These are phyloP conservation scores for Semicossyphus pulcher DNA, from an alignment of 2,113 vertebrate species.

Conservation along the genomic window DNA sequence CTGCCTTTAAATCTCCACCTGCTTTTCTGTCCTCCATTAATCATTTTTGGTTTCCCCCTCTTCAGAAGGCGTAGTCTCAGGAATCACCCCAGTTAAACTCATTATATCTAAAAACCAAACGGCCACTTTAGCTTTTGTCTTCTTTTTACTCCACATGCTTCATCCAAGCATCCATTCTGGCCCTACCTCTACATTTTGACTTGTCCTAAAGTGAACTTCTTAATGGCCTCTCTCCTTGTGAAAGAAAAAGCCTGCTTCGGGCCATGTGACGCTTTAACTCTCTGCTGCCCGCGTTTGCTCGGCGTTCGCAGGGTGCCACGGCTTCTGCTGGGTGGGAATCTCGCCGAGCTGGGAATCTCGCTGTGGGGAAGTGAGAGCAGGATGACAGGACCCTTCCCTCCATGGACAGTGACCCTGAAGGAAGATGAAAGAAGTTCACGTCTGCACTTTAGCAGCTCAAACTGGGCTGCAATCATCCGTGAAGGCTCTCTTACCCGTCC, in stretches of 20 bases:
- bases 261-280: constrained; percentile 45
- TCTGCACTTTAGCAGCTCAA: constrained; percentile 90
- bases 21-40: constrained; percentile 29
- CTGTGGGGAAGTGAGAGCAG: constrained; percentile 80
- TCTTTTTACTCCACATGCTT: neutral
- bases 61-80: constrained; percentile 10
- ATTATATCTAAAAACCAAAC: neutral
- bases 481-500: constrained; percentile 67
- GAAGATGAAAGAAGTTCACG: constrained; percentile 96
- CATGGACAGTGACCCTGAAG: constrained; percentile 97
- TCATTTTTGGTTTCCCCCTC: constrained; percentile 17
- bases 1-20: constrained; percentile 45
- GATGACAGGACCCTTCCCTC: constrained; percentile 97
- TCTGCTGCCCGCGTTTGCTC: constrained; percentile 17
- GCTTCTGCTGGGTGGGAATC: constrained; percentile 62
- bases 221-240: neutral
- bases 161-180: neutral
- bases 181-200: neutral
- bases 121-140: neutral
- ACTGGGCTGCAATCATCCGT: constrained; percentile 80
- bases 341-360: constrained; percentile 48
- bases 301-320: no score
- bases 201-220: constrained; percentile 28
- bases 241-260: constrained; percentile 11
- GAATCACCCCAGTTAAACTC: neutral